Conservation (phyloP, 2,113 vertebrate genomes). For the Cyrtonyx montezumae region DNA sequence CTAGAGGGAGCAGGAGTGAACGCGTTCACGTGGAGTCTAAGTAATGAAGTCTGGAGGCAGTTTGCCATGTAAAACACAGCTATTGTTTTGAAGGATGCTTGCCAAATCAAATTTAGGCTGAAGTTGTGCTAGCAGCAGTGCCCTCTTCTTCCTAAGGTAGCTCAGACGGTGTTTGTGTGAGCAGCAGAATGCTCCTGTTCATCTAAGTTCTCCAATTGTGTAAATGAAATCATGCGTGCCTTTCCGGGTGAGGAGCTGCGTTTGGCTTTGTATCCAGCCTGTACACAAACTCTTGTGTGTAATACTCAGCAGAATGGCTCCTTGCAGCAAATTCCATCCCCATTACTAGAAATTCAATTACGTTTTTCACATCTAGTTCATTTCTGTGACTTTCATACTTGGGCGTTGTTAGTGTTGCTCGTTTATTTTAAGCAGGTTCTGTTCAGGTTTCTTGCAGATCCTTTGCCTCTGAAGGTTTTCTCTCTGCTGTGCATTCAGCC, state of each 20-base stretch:
- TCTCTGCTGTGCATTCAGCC: neutral
- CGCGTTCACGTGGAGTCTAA: neutral
- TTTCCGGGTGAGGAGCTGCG: neutral
- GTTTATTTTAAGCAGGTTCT: neutral
- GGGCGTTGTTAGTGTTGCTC: neutral
- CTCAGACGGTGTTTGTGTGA: neutral
- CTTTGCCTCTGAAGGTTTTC: neutral
- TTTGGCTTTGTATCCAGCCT: neutral
- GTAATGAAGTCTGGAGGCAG: neutral
- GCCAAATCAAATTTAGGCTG: neutral
- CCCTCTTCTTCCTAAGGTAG: neutral
- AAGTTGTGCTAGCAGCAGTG: neutral
- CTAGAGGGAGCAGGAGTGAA: neutral
- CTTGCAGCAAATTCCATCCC: neutral
- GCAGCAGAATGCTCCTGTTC: neutral
- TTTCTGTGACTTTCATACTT: neutral
- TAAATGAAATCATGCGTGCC: too few relatives aligned
- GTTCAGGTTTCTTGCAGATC: neutral
- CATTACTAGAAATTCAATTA: neutral
- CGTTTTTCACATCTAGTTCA: neutral
- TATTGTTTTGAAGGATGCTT: neutral
- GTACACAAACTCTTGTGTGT: neutral
- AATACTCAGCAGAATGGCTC: neutral
- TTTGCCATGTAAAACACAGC: neutral
- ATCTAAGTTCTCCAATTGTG: neutral